Base-by-base conservation (phyloP, 2,113 vertebrate genomes). In the Lepidiolamprologus cunningtoni region DNA sequence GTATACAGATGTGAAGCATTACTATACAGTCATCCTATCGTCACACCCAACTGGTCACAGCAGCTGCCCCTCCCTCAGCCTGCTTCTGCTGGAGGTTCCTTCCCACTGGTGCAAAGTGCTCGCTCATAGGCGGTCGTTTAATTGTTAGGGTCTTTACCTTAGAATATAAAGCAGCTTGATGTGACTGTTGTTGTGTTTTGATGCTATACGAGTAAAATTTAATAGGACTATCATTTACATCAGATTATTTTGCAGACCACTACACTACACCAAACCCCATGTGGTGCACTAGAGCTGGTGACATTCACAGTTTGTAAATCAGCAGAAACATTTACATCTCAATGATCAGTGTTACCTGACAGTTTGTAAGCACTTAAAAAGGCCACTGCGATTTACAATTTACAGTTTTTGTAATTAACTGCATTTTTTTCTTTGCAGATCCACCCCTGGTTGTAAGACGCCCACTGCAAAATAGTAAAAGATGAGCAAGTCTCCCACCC, bases 401-500 rank as follows among this genome's bases (percentile, higher is more conserved):
- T 13, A 66, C 16, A 82, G 9, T 40, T 45, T 82, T 63, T 23
- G n/a, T 28, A 31, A 53, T 54, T 13, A 68, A 68, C 33, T 68
- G 63, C 19, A 21, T 52, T 7, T 5, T 17, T 84, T 88, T 90
- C 40, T 80, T 81, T 54, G 33, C 88, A 90, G 91, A 73, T 85
- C 35, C 89, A 84, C 21, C 37, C 42, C 55, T 81, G 55, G 83
- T 89, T 95, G 42, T 87, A 79, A 95, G 80, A 94, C 94, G 3
- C 90, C 94, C 40, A 16, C 95, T 87, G 37, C 73, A 81, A 91
- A 85, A 82, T 58, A 21, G 84, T 85, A 89, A 82, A 97, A 86
- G 94, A 96, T 92, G 97, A 97, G 94, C 93, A 94, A 82, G 94
- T 97, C 94, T 93, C 97, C 87, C 88, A 97, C 91, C 92, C 95